Percentiles rank a stretch among this genome's conserved stretches.
phyloP scores from a whole-genome alignment of 64 coral and sea anemone species.

The Montipora cactus region DNA sequence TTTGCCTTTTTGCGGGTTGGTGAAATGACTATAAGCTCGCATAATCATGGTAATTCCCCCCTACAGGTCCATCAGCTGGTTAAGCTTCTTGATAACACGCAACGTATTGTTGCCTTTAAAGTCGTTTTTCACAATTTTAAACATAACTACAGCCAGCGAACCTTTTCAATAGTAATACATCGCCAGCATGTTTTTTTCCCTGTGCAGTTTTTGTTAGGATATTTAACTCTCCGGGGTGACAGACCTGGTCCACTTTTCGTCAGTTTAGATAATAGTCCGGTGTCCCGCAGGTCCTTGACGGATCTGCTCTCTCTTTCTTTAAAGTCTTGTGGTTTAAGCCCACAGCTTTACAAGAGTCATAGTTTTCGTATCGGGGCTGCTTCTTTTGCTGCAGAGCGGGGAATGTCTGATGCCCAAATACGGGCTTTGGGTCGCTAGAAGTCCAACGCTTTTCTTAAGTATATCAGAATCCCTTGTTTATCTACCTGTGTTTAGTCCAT shows the following conservation, averaged over 20 bases:
- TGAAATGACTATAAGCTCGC: constrained; percentile 44
- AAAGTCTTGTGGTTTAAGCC: constrained; percentile 30
- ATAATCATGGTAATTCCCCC: background rate
- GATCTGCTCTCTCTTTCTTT: background rate
- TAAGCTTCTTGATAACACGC: background rate
- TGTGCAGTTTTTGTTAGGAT: constrained; percentile 47
- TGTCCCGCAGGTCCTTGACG: constrained; percentile 29
- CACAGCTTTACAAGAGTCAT: constrained; percentile 50
- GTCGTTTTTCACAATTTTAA: no score
- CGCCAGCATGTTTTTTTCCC: constrained; percentile 24
- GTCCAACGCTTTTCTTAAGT: constrained; percentile 7
- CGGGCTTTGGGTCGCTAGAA: background rate
- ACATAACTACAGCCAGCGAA: no score
- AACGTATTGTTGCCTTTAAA: background rate
- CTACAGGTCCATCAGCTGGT: background rate
- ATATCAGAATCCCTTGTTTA: background rate
- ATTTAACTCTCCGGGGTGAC: constrained; percentile 41
- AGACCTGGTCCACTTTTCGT: no score
- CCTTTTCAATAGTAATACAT: constrained; percentile 21
- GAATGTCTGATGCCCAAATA: background rate
- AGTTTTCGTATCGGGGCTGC: constrained; percentile 61
- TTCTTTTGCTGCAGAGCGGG: constrained; percentile 1
- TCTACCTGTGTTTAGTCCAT: background rate
- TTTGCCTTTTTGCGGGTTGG: constrained; percentile 44
- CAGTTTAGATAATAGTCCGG: background rate